Evolutionary conservation across 1,140 invertebrate species (phyloP).

Genomic region (Fopius arisanus): DNA sequence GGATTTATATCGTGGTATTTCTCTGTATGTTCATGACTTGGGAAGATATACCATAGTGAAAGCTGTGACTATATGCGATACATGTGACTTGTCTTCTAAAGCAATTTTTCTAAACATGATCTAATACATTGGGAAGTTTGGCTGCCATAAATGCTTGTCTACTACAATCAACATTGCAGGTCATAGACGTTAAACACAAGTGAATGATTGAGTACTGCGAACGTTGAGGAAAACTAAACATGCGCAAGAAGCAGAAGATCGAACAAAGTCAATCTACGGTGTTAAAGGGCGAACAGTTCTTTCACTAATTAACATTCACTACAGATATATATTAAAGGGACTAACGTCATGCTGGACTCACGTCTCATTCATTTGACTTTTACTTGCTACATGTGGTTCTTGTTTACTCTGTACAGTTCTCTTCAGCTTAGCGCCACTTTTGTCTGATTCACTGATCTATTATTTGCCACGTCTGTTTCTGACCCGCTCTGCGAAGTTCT

Average conservation of each 20-base stretch:
- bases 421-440: no score
- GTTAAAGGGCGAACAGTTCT: neutral
- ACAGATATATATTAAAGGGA: no score
- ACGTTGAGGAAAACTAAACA: neutral
- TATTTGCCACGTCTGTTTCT: no score
- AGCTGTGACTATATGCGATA: neutral
- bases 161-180: neutral
- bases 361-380: no score
- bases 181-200: neutral
- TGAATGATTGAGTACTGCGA: neutral
- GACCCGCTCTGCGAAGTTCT: no score
- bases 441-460: no score
- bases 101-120: conserved; percentile 18
- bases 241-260: neutral
- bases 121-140: neutral
- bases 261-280: neutral
- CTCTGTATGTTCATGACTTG: neutral
- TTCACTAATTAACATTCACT: neutral
- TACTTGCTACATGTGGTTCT: no score
- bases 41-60: neutral
- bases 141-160: conserved; percentile 2
- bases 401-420: no score
- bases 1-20: neutral
- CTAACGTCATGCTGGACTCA: no score
- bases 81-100: conserved; percentile 19